These are phyloP conservation scores for Melanotaenia nigrans DNA, from an alignment of 2,797 vertebrate species.

Conservation along the genomic window DNA sequence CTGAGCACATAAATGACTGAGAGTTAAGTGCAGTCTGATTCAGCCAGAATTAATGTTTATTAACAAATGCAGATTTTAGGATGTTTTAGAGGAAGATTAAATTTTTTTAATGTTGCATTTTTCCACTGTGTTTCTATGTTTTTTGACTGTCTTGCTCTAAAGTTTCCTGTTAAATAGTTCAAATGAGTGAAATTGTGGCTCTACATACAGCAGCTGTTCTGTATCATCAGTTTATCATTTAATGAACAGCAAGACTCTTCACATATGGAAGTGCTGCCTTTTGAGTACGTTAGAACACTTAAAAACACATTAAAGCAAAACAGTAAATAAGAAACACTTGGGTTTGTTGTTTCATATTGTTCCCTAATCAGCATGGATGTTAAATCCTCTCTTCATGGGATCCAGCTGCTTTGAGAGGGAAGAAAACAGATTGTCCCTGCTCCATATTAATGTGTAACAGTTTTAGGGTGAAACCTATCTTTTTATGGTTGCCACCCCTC, in stretches of 20 bases:
- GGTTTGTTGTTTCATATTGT: conserved; percentile 65
- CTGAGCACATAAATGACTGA: conserved; percentile 30
- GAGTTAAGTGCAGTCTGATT: conserved; percentile 8
- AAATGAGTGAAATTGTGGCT: conserved; percentile 39
- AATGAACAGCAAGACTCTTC: conserved; percentile 69
- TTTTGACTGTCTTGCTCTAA: neutral
- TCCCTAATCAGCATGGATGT: conserved; percentile 39
- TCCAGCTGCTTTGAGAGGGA: conserved; percentile 31
- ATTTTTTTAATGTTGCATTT: neutral
- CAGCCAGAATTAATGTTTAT: conserved; percentile 25
- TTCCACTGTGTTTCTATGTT: neutral
- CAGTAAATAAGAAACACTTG: conserved; percentile 70
- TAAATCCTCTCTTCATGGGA: conserved; percentile 51
- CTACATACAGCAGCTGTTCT: conserved; percentile 48
- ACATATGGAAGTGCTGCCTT: conserved; percentile 73
- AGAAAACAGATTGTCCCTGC: conserved; percentile 65
- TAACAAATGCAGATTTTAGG: conserved; percentile 25
- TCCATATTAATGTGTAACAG: conserved; percentile 71
- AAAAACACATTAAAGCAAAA: conserved; percentile 73
- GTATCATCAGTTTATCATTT: conserved; percentile 57
- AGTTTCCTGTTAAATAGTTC: conserved; percentile 38
- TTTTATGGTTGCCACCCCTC: conserved; percentile 63
- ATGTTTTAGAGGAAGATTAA: conserved; percentile 2
- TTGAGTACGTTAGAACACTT: conserved; percentile 58
- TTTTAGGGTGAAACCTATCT: conserved; percentile 71